Base-by-base conservation (phyloP, 2,888 invertebrate species). In the Crocallis elinguaria region DNA sequence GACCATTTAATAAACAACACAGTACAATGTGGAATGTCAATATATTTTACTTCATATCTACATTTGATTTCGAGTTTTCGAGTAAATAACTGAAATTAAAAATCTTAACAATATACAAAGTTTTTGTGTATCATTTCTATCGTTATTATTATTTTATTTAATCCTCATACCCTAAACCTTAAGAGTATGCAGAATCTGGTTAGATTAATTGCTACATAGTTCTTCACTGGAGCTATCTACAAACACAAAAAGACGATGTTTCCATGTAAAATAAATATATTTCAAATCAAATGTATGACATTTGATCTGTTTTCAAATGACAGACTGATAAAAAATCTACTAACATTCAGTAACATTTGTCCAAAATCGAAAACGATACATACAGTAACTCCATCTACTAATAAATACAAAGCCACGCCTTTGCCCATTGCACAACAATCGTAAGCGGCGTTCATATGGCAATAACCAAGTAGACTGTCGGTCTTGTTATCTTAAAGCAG, bases 261-360 rank as follows among this genome's bases (percentile, higher is more conserved):
- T 86, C 82, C 87, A 88, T 88, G 85, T 86, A 86, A 90, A 89
- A 88, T 90, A 90, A 90, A 90, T 89, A 90, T 90, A 89, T 90
- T 90, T 89, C 86, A 88, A 88, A 90, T 86, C 90, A 90, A 90
- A 90, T 90, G 90, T 90, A 90, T 89, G 88, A 90, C 90, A 90
- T 90, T 88, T 90, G 90, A 90, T 84, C 84, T 86, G 86, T 75
- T 80, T 81, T 81, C 73, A 76, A 82, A 84, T 82, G 87, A 88
- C 87, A 87, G 84, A 84, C 80, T 85, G 86, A 87, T 88, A 88
- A 89, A 89, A 89, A 88, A 89, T 88, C 88, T 88, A 88, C 88
- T 86, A 88, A 90, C 88, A 90, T 87, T 87, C 87, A 86, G 87
- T 78, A 88, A 89, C 86, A 89, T 88, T 85, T 84, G 82, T 89